Conservation (phyloP, 2,888 invertebrate species). For the Cephus nigrinus region DNA sequence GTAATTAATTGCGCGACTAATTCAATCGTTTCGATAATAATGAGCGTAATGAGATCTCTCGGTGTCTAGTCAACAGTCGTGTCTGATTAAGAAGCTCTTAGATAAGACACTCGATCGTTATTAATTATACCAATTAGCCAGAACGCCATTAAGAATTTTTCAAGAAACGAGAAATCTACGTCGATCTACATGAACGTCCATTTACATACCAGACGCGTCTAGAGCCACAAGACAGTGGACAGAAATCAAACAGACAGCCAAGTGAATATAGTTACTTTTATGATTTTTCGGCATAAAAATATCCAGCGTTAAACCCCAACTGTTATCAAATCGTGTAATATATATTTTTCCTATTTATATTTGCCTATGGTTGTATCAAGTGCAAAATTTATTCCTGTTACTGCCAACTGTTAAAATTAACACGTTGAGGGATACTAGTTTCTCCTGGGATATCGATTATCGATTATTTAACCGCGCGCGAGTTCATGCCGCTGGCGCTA, state of each 20-base stretch:
- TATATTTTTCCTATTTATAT: neutral
- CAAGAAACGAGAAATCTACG: neutral
- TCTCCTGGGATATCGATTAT: neutral
- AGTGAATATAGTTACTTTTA: neutral
- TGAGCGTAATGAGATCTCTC: neutral
- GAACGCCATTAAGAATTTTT: neutral
- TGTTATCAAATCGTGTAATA: neutral
- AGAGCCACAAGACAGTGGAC: neutral
- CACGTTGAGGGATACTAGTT: neutral
- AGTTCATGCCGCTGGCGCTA: neutral
- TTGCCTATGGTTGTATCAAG: neutral
- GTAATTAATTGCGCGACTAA: neutral
- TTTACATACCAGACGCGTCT: neutral
- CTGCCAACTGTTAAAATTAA: neutral
- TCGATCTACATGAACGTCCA: neutral
- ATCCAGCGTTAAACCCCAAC: neutral
- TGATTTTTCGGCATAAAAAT: neutral
- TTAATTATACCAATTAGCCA: neutral
- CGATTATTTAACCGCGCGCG: neutral
- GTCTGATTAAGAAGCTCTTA: neutral
- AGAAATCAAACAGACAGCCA: neutral
- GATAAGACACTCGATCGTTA: neutral
- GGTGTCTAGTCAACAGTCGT: neutral
- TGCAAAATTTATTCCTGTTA: neutral
- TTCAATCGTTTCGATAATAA: neutral